These are phyloP conservation scores for Potorous gilbertii DNA, from an alignment of 2,797 vertebrate genomes.

Conservation along the genomic window DNA sequence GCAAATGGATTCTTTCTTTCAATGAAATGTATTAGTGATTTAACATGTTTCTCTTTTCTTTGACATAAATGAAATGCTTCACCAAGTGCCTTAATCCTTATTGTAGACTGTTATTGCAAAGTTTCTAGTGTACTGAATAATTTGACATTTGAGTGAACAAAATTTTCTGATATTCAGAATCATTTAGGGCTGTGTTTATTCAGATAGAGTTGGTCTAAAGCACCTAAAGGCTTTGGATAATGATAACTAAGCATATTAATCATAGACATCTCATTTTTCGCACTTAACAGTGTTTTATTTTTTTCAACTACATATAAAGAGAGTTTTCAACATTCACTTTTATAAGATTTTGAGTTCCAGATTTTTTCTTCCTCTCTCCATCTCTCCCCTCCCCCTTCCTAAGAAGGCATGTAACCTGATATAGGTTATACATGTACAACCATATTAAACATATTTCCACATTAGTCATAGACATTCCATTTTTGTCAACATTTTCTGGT, in stretches of 20 bases:
- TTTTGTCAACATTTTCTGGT: conserved; percentile 13
- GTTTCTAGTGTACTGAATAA: background rate
- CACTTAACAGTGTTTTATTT: too few relatives aligned
- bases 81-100: background rate
- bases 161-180: conserved; percentile 24
- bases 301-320: too few relatives aligned
- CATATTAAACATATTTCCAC: too few relatives aligned
- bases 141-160: conserved; percentile 21
- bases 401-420: too few relatives aligned
- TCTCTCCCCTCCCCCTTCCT: too few relatives aligned
- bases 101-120: background rate
- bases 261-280: background rate
- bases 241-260: background rate
- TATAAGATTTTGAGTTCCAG: too few relatives aligned
- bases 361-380: too few relatives aligned
- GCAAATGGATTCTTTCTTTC: background rate
- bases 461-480: background rate
- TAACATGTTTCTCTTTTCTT: conserved; percentile 1
- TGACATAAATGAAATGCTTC: background rate
- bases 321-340: too few relatives aligned
- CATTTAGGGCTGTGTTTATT: background rate
- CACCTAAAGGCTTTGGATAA: conserved; percentile 1
- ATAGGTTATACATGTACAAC: too few relatives aligned
- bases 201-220: background rate
- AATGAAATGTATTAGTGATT: background rate